Base-by-base conservation (phyloP, 2,888 invertebrate species). In the Ganaspis brasiliensis region DNA sequence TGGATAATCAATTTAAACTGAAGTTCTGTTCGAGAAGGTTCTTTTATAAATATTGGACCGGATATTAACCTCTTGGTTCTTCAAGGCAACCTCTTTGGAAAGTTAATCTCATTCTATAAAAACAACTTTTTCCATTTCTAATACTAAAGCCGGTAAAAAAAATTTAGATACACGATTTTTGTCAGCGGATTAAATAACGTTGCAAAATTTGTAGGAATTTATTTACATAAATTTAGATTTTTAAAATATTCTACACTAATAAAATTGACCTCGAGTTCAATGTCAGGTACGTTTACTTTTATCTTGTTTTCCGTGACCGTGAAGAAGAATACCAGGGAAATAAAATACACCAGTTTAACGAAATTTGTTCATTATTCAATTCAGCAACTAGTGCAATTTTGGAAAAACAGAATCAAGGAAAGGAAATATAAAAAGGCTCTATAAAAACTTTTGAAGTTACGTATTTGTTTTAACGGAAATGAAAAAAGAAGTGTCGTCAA, bases 11-110 rank as follows among this genome's bases (percentile, higher is more conserved):
- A 67, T 63, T 67, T 21, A 12, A 67, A 67, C 67, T 45, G 67
- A 45, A 24, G 19, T 40, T 67, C 8, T 45, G n/a, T 1, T 6
- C 21, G 0, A 45, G 14, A 24, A 14, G 24, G 24, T 40, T 45
- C 45, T 45, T 45, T 26, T 67, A 67, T 67, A 67, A 67, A 45
- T 40, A 45, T 45, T 24, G 24, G 24, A 67, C 24, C 67, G 45
- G 45, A 67, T 40, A 45, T 24, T n/a, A 24, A 45, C 40, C 67
- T 67, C 40, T 45, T 9, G 67, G 24, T 45, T 45, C n/a, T n/a
- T 67, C 67, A 67, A 67, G 67, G 67, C 19, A n/a, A 67, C n/a
- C 19, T 24, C 67, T 37, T 21, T 45, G 24, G 24, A n/a, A 26
- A 40, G n/a, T 24, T 10, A 67, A 9, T 10, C n/a, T 12, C 14